A percentile compares a stretch with the other conserved stretches of the same genome.
Evolutionary conservation across 1,140 invertebrate genomes (phyloP).

Genomic region (Teleogryllus occipitalis): DNA sequence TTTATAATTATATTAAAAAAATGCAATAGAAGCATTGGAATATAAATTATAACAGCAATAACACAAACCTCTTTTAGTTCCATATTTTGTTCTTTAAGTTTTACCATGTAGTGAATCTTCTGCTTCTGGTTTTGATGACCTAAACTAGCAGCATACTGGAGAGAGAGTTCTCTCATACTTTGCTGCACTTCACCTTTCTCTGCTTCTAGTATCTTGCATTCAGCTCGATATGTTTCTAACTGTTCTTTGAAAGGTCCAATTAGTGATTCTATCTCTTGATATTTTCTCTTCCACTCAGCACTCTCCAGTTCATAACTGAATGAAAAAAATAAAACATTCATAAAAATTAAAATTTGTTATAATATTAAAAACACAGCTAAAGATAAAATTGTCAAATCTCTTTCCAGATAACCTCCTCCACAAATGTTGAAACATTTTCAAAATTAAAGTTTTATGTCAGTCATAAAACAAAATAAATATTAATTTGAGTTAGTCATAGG

Average conservation of each 20-base stretch:
- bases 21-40: background rate
- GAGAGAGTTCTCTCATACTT: slow-evolving; percentile 44
- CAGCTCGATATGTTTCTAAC: slow-evolving; percentile 39
- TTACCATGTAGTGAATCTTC: slow-evolving; percentile 53
- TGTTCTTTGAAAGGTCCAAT: slow-evolving; percentile 35
- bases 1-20: background rate
- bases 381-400: too few species aligned
- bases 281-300: slow-evolving; percentile 21
- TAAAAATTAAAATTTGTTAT: too few species aligned
- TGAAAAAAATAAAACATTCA: too few species aligned
- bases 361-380: too few species aligned
- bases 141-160: slow-evolving; percentile 51
- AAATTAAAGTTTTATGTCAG: too few species aligned
- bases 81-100: slow-evolving; percentile 50
- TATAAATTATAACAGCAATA: background rate
- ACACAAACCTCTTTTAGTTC: slow-evolving; percentile 43
- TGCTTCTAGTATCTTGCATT: slow-evolving; percentile 34
- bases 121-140: slow-evolving; percentile 61
- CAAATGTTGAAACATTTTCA: too few species aligned
- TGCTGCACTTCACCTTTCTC: slow-evolving; percentile 32
- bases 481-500: too few species aligned
- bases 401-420: too few species aligned
- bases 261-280: slow-evolving; percentile 26
- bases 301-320: background rate
- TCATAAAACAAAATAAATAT: too few species aligned